Conservation (phyloP, 2,797 vertebrate genomes). For the Tapera naevia region DNA sequence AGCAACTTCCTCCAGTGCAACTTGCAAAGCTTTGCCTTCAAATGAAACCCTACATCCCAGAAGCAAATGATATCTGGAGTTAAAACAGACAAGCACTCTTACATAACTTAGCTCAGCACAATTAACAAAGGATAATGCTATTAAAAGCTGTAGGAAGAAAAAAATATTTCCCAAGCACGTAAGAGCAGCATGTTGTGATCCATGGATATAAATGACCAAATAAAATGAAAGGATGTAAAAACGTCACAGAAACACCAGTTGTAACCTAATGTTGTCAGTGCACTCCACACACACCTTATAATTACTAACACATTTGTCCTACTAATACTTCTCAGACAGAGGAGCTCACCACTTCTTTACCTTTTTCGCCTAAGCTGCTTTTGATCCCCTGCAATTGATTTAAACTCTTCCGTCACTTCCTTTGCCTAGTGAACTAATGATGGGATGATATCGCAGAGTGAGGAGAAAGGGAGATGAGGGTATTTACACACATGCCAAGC, state of each 20-base stretch:
- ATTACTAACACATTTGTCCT: slow-evolving; percentile 70
- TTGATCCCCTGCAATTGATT: slow-evolving; percentile 64
- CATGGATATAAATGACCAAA: slow-evolving; percentile 63
- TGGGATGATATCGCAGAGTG: neutral
- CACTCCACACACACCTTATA: slow-evolving; percentile 68
- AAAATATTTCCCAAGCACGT: slow-evolving; percentile 13
- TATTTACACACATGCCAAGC: slow-evolving; percentile 12
- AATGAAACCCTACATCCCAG: neutral
- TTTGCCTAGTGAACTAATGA: slow-evolving; percentile 50
- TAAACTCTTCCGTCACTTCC: slow-evolving; percentile 52
- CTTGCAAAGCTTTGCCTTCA: neutral
- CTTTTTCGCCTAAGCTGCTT: slow-evolving; percentile 44
- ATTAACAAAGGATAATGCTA: slow-evolving; percentile 32
- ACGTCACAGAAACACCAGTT: slow-evolving; percentile 60
- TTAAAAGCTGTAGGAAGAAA: slow-evolving; percentile 16
- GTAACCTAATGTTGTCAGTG: slow-evolving; percentile 63
- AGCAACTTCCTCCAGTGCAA: neutral
- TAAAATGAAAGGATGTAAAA: slow-evolving; percentile 71
- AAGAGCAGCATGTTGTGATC: slow-evolving; percentile 39
- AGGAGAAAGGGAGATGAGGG: neutral
- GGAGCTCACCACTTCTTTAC: neutral
- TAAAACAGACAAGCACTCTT: neutral
- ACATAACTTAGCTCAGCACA: neutral
- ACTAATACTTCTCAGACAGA: neutral
- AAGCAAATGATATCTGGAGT: neutral